Evolutionary conservation across 2,888 invertebrate species (phyloP).

Genomic region (Dryadula phaetusa): DNA sequence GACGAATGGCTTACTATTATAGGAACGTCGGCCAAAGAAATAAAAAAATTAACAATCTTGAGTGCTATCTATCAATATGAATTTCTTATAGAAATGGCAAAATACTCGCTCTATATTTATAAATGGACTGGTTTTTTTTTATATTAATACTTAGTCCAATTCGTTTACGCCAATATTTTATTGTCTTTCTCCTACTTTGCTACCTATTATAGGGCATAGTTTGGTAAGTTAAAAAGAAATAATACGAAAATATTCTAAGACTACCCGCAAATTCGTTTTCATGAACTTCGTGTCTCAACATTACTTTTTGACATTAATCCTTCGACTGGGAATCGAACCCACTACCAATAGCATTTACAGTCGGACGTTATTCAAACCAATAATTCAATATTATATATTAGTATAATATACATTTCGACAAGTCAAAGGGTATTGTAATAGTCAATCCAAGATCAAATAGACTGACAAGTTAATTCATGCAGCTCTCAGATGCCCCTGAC

Average conservation of each 20-base stretch:
- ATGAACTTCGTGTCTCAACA: too few species aligned
- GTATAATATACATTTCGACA: background rate
- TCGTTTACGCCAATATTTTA: background rate
- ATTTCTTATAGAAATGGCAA: conserved; percentile 16
- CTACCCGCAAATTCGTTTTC: too few species aligned
- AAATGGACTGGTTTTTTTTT: conserved; percentile 11
- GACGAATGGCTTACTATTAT: conserved; percentile 22
- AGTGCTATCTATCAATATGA: conserved; percentile 17
- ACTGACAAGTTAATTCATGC: conserved; percentile 24
- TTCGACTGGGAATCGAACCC: too few species aligned
- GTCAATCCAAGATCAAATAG: conserved; percentile 24
- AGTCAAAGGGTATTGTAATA: conserved; percentile 2
- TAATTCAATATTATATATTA: too few species aligned
- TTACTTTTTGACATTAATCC: too few species aligned
- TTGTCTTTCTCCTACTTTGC: background rate
- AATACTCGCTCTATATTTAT: conserved; percentile 6
- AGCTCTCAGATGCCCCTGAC: conserved; percentile 24
- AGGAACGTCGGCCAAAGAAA: conserved; percentile 4
- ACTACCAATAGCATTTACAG: too few species aligned
- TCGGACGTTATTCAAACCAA: too few species aligned
- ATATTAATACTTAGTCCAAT: background rate
- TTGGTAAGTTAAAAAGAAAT: too few species aligned
- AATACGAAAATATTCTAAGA: too few species aligned
- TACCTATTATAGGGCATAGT: background rate
- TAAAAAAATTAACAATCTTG: conserved; percentile 9